Conservation (phyloP, 2,888 invertebrate genomes). For the Latheticus oryzae region DNA sequence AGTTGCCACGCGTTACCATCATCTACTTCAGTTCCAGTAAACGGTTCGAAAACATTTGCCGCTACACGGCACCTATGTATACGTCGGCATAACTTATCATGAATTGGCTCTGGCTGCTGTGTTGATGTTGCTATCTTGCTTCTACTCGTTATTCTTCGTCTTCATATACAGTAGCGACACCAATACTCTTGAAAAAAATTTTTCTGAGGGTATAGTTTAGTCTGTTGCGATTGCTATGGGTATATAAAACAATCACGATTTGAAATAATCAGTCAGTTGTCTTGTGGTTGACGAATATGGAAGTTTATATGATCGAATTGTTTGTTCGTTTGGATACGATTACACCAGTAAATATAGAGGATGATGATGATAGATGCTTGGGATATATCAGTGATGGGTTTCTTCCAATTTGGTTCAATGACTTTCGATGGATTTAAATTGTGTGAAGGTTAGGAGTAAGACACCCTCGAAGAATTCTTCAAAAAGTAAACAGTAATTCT, state of each 20-base stretch:
- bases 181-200: no score
- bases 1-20: slow-evolving; percentile 54
- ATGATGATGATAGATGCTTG: slow-evolving; percentile 60
- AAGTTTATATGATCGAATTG: slow-evolving; percentile 33
- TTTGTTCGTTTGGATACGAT: slow-evolving; percentile 50
- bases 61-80: slow-evolving; percentile 42
- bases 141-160: slow-evolving; percentile 32
- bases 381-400: slow-evolving; percentile 57
- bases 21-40: slow-evolving; percentile 50
- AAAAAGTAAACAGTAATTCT: no score
- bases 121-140: slow-evolving; percentile 28
- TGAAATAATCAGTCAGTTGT: slow-evolving; percentile 43
- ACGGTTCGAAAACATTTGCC: slow-evolving; percentile 60
- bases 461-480: no score
- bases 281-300: slow-evolving; percentile 29
- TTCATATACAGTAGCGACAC: no score
- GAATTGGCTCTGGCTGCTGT: slow-evolving; percentile 47
- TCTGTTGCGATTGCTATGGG: no score
- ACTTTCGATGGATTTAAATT: no score
- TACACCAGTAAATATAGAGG: slow-evolving; percentile 59
- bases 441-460: no score
- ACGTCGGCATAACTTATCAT: slow-evolving; percentile 55
- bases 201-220: no score
- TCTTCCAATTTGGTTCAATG: slow-evolving; percentile 61
- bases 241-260: slow-evolving; percentile 55